Conservation (phyloP, 2,113 vertebrate species). For the Callospermophilus lateralis region DNA sequence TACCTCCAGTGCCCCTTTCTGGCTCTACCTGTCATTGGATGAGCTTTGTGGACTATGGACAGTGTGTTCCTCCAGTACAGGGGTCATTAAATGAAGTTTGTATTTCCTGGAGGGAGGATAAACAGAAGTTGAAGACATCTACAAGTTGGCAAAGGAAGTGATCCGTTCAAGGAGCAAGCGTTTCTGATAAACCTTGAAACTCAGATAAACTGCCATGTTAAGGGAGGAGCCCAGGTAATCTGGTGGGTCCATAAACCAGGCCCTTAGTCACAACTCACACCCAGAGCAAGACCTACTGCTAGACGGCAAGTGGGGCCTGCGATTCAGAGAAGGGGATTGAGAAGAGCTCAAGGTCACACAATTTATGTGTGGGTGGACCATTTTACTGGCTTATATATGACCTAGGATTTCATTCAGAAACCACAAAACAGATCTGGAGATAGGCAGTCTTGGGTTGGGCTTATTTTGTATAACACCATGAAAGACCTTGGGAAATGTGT, state of each 20-base stretch:
- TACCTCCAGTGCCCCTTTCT: neutral
- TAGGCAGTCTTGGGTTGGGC: neutral
- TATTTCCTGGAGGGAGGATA: neutral
- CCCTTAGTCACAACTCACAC: neutral
- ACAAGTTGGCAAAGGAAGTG: neutral
- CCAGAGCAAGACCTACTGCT: neutral
- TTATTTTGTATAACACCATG: neutral
- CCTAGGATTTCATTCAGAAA: neutral
- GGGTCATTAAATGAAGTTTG: neutral
- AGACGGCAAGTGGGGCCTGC: neutral
- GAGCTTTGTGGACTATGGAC: neutral
- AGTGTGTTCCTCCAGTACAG: neutral
- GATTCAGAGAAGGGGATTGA: neutral
- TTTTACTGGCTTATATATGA: neutral
- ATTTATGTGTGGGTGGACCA: neutral
- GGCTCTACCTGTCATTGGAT: rapidly evolving
- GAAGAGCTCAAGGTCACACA: neutral
- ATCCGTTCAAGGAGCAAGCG: neutral
- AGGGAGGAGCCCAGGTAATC: neutral
- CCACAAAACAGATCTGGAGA: neutral
- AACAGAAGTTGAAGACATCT: neutral
- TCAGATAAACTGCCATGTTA: neutral
- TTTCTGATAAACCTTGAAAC: neutral
- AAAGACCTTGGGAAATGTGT: neutral
- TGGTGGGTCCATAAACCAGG: neutral